Percentiles rank a stretch among this genome's conserved stretches.
Evolutionary conservation across 2,888 invertebrate species (phyloP).

Genomic region (Phyllotreta cruciferae): DNA sequence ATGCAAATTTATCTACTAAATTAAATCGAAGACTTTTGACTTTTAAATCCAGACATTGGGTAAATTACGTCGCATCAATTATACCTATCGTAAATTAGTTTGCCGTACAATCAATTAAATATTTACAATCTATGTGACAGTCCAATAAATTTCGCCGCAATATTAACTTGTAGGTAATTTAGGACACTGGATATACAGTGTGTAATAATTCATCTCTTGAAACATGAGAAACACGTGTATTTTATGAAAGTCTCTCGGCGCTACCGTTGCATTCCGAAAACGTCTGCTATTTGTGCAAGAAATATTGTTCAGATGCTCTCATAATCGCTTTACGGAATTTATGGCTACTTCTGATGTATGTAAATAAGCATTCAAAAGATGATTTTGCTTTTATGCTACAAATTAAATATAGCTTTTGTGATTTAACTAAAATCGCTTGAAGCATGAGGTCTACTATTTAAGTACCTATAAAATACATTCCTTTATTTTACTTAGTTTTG

Average conservation of each 20-base stretch:
- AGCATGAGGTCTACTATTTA: too few species aligned
- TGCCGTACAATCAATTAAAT: background rate
- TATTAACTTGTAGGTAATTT: constrained; percentile 23
- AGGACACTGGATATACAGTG: constrained; percentile 19
- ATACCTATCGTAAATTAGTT: too few species aligned
- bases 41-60: too few species aligned
- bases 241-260: constrained; percentile 24
- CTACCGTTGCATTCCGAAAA: constrained; percentile 24
- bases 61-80: too few species aligned
- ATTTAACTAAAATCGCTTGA: too few species aligned
- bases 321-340: constrained; percentile 20
- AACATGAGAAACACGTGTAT: constrained; percentile 26
- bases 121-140: background rate
- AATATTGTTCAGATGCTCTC: constrained; percentile 26
- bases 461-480: too few species aligned
- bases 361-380: background rate
- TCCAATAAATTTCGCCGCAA: constrained; percentile 1
- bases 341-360: constrained; percentile 11
- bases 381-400: background rate
- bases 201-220: constrained; percentile 26
- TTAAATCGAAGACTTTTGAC: too few species aligned
- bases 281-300: constrained; percentile 23
- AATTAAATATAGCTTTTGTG: too few species aligned
- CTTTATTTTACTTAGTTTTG: too few species aligned
- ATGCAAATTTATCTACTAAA: too few species aligned